A percentile compares a stretch with the other conserved stretches of the same genome.
Conservation (phyloP, 2,797 vertebrate genomes). For the Geotrypetes seraphini region DNA sequence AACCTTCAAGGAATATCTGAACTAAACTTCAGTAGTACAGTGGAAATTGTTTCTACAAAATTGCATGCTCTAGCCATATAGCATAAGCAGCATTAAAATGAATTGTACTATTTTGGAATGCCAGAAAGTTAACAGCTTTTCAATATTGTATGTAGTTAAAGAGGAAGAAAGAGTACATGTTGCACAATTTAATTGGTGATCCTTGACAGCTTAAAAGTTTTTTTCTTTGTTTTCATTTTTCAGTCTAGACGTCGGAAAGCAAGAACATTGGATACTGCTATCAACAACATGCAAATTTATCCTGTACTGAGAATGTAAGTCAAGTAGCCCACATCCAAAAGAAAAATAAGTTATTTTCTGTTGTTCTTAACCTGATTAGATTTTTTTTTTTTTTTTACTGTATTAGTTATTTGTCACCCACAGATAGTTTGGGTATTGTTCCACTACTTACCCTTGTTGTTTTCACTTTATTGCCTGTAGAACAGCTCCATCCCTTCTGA, state of each 20-base stretch:
- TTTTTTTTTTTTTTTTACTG: not conserved
- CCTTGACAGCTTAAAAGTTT: not conserved
- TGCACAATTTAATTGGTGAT: not conserved
- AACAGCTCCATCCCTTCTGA: slow-evolving; percentile 95
- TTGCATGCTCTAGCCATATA: too few relatives aligned
- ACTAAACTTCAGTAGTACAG: too few relatives aligned
- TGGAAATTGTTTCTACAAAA: too few relatives aligned
- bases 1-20: too few relatives aligned
- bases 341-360: slow-evolving; percentile 10
- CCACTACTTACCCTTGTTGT: slow-evolving; percentile 81
- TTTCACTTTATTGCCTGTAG: slow-evolving; percentile 96
- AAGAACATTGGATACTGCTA: slow-evolving; percentile 10
- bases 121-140: too few relatives aligned
- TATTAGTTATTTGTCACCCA: not conserved
- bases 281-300: slow-evolving; percentile 6
- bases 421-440: slow-evolving; percentile 19
- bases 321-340: slow-evolving; percentile 2
- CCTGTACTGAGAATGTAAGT: slow-evolving; percentile 6
- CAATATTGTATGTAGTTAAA: not conserved
- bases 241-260: slow-evolving; percentile 22
- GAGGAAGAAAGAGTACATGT: not conserved
- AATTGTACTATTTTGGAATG: not conserved
- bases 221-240: not conserved
- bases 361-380: slow-evolving; percentile 2
- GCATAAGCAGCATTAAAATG: not conserved